Evolutionary conservation across 2,888 invertebrate genomes (phyloP), one percentile per base, ranked within the genome.

Genomic region (Cerceris ruficornis): DNA sequence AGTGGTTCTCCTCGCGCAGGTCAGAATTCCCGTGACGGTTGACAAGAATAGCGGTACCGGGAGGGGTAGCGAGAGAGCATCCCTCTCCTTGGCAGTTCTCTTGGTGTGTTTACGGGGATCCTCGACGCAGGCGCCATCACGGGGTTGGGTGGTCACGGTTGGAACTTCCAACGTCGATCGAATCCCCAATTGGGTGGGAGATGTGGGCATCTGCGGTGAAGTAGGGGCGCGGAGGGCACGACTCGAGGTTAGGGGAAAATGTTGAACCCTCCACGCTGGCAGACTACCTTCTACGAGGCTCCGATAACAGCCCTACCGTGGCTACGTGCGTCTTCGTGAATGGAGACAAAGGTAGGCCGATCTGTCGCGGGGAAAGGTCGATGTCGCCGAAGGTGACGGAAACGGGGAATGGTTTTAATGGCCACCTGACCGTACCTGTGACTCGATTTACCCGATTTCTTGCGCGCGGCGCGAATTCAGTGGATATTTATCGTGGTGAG

Each of bases 171-270:
- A 69, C 85, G 87, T 82, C 89, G 90, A 91, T 91, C 89, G 91
- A 90, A 89, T 87, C 86, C 84, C 88, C 88, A 88, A 90, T 91
- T 89, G 86, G 87, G 86, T 86, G 87, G 86, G 86, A 84, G 85
- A 72, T 72, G 75, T 59, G 83, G 75, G 77, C 65, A 71, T 59
- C 75, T 73, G 66, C 74, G 73, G 75, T 28, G 77, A 57, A 60
- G 68, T 59, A 52, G 83, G 86, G 84, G 73, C 64, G 73, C 77
- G 80, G 69, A 72, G 69, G 70, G 75, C 70, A 66, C 76, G 62
- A 58, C 62, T 75, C 54, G 81, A 76, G 79, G 77, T 81, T 77
- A 79, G 77, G 67, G 82, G 77, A 69, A 75, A 79, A 71, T 68
- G 76, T 57, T 70, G 80, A 85, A 81, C 71, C 74, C 72, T 81